phyloP scores from a whole-genome alignment of 2,797 vertebrate species.

The Gadopsis marmoratus region DNA sequence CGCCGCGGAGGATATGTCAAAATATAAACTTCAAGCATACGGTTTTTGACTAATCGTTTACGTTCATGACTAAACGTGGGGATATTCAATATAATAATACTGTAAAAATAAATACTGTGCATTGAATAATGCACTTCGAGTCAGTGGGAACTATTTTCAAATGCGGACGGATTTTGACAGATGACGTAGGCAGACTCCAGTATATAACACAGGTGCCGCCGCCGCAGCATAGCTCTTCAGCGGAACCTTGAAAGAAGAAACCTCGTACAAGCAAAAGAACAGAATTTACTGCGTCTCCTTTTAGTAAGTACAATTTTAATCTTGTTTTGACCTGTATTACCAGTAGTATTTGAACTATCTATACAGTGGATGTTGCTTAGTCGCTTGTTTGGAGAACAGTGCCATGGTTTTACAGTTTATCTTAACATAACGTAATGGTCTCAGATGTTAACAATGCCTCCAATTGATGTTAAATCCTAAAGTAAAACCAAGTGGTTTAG shows the following conservation, averaged over 20 bases:
- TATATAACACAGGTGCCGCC: constrained; percentile 49
- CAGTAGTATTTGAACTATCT: too few relatives aligned
- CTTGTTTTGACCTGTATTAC: rapidly evolving
- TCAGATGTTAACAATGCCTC: not conserved
- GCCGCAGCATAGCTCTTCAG: rapidly evolving
- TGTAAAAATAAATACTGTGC: rapidly evolving
- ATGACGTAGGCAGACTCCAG: constrained; percentile 44
- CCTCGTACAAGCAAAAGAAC: rapidly evolving
- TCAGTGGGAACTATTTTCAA: constrained; percentile 67
- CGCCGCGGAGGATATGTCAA: constrained; percentile 36
- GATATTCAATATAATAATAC: rapidly evolving
- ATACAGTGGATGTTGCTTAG: rapidly evolving
- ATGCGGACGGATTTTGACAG: constrained; percentile 67
- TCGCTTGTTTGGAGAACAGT: not conserved
- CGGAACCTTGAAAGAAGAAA: rapidly evolving
- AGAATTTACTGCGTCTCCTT: rapidly evolving
- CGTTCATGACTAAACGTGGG: rapidly evolving
- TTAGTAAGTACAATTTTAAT: constrained; percentile 13
- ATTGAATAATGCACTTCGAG: rapidly evolving
- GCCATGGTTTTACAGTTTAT: not conserved
- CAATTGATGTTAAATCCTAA: not conserved
- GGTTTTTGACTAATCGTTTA: rapidly evolving
- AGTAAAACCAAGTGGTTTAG: not conserved
- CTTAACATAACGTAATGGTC: not conserved
- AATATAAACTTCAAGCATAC: rapidly evolving